phyloP scores from a whole-genome alignment of 2,113 vertebrate species.

The Nothoprocta pentlandii region DNA sequence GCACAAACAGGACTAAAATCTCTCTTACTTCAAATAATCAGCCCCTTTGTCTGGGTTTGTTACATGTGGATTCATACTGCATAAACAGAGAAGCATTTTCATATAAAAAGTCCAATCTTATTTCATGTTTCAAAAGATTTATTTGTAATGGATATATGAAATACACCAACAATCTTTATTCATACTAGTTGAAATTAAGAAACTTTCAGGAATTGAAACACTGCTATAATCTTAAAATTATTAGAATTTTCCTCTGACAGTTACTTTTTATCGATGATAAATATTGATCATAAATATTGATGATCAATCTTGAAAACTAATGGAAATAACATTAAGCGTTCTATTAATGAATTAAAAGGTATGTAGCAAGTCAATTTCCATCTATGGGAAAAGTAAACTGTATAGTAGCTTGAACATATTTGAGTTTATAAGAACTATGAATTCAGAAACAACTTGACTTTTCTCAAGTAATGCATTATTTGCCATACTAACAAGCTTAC shows the following conservation, averaged over 20 bases:
- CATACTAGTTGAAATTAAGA: not conserved
- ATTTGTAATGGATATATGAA: not conserved
- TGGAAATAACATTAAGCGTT: accelerated
- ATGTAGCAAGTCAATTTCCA: not conserved
- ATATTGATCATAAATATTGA: not conserved
- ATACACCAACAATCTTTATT: not conserved
- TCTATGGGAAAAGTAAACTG: not conserved
- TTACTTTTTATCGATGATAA: not conserved
- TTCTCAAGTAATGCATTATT: not conserved
- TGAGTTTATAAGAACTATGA: not conserved
- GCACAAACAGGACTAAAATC: not conserved
- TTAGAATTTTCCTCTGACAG: not conserved
- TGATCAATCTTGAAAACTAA: not conserved
- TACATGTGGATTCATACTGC: not conserved
- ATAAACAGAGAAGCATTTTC: not conserved
- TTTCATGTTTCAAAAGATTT: too few species aligned
- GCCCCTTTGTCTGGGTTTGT: not conserved
- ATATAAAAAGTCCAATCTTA: not conserved
- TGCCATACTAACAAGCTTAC: not conserved
- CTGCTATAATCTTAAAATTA: not conserved
- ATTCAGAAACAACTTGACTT: not conserved
- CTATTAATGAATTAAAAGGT: not conserved
- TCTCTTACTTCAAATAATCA: not conserved
- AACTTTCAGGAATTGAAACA: not conserved
- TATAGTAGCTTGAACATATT: not conserved